Evolutionary conservation across 2,797 vertebrate genomes (phyloP).

Genomic region (Bradypodion pumilum): DNA sequence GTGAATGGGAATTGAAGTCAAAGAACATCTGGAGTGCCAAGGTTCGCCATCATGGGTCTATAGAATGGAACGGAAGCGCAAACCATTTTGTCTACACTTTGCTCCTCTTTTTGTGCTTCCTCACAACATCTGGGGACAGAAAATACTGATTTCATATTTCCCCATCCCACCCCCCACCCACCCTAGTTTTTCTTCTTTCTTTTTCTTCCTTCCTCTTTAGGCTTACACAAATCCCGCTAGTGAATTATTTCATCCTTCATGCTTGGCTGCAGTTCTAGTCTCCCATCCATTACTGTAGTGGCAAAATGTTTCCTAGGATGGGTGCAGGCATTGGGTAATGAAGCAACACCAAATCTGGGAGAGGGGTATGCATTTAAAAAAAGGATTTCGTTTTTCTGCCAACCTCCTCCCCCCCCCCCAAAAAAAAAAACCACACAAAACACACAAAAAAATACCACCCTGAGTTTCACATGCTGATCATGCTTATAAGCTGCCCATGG

Average conservation of each 20-base stretch:
- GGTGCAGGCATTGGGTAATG: background rate
- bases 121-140: background rate
- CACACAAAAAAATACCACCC: too few relatives aligned
- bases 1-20: too few relatives aligned
- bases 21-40: too few relatives aligned
- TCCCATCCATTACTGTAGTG: conserved; percentile 22
- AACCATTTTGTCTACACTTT: background rate
- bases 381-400: background rate
- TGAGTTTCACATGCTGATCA: background rate
- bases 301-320: conserved; percentile 8
- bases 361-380: background rate
- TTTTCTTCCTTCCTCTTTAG: conserved; percentile 10
- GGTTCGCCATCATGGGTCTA: too few relatives aligned
- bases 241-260: conserved; percentile 40
- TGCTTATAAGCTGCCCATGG: background rate
- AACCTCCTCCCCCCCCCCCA: too few relatives aligned
- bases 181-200: background rate
- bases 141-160: background rate
- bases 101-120: background rate
- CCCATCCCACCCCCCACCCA: background rate
- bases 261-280: conserved; percentile 27
- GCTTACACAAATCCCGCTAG: conserved; percentile 13
- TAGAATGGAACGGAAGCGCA: background rate
- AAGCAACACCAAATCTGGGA: background rate
- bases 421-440: too few relatives aligned